These are phyloP conservation scores for Ceriagrion tenellum DNA, from an alignment of 2,888 invertebrate species.

Conservation along the genomic window DNA sequence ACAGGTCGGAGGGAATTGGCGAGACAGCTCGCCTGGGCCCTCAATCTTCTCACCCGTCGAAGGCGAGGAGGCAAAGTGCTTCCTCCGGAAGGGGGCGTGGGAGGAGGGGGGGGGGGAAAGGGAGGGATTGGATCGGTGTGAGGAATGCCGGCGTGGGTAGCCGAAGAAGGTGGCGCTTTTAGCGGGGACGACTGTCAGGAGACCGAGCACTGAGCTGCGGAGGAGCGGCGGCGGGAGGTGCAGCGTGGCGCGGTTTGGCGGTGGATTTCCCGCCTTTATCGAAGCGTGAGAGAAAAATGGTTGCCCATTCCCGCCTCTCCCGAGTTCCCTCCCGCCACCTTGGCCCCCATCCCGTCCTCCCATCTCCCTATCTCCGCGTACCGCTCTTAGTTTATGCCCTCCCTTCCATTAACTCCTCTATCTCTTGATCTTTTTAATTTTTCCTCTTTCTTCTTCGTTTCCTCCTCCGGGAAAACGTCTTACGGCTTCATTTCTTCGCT, in stretches of 20 bases:
- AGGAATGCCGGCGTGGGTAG: not conserved
- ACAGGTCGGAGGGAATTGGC: not conserved
- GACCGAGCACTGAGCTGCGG: not conserved
- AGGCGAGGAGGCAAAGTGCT: not conserved
- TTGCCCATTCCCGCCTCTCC: not conserved
- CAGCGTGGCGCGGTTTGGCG: slow-evolving; percentile 40
- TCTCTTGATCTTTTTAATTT: slow-evolving; percentile 28
- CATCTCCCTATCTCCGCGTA: not conserved
- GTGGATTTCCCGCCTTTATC: slow-evolving; percentile 47
- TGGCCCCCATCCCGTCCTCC: not conserved
- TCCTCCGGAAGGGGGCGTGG: not conserved
- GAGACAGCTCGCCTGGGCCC: not conserved
- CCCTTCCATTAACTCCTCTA: not conserved
- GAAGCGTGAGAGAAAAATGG: slow-evolving; percentile 40
- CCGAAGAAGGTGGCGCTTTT: not conserved
- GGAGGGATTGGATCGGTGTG: not conserved
- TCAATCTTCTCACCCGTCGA: slow-evolving; percentile 8
- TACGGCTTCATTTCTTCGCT: not conserved
- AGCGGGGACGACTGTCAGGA: slow-evolving; percentile 15
- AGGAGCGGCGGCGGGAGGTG: not conserved
- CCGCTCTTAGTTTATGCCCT: not conserved
- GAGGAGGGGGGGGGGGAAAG: not conserved
- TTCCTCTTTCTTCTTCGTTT: not conserved
- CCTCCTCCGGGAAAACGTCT: not conserved
- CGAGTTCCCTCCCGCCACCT: not conserved